These are phyloP conservation scores for Siphamia tubifer DNA, from an alignment of 2,113 vertebrate species.

Conservation along the genomic window DNA sequence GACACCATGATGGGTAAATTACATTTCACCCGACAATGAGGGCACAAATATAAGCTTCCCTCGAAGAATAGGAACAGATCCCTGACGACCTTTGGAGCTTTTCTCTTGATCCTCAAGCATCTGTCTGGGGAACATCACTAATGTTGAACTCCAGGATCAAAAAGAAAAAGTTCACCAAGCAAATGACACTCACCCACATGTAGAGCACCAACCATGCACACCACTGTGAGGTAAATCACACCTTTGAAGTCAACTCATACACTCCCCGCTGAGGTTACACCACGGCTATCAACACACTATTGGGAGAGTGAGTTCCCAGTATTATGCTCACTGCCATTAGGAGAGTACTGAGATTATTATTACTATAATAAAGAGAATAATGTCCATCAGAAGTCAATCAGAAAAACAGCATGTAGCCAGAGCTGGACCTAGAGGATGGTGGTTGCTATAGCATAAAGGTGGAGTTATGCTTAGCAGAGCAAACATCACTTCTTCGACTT, in stretches of 20 bases:
- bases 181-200: conserved; percentile 38
- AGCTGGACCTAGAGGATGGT: conserved; percentile 15
- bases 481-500: conserved; percentile 8
- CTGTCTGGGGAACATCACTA: background rate
- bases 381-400: conserved; percentile 71
- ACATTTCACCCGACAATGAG: background rate
- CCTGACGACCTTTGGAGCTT: background rate
- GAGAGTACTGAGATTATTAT: conserved; percentile 50
- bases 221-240: conserved; percentile 63
- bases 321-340: conserved; percentile 68
- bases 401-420: conserved; percentile 57
- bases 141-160: conserved; percentile 28
- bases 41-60: background rate
- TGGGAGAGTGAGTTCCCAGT: conserved; percentile 33
- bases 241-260: conserved; percentile 53
- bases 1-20: background rate
- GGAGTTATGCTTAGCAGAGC: background rate
- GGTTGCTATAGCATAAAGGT: background rate
- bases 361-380: conserved; percentile 59
- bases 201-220: conserved; percentile 10
- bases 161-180: conserved; percentile 24
- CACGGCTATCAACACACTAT: conserved; percentile 37
- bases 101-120: background rate
- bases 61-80: background rate
- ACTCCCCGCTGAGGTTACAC: conserved; percentile 48